phyloP scores from a whole-genome alignment of 2,113 vertebrate species.

The Peucedramus taeniatus region DNA sequence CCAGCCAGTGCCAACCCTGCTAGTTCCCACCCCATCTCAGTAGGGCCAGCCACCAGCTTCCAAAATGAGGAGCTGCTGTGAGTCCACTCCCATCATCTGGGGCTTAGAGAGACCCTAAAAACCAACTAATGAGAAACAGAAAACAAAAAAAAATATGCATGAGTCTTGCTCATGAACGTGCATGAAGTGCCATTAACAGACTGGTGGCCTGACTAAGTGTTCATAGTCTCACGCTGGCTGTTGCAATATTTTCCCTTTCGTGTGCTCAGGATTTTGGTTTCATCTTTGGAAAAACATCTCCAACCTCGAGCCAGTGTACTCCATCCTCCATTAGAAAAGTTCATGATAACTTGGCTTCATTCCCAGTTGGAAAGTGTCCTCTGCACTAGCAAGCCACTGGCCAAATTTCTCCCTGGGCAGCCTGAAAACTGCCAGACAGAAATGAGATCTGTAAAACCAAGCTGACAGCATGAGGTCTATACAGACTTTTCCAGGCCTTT shows the following conservation, averaged over 20 bases:
- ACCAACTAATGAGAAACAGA: neutral
- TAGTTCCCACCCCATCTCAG: neutral
- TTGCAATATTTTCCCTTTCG: neutral
- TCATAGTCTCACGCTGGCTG: fast-evolving
- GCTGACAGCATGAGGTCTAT: neutral
- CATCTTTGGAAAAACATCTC: neutral
- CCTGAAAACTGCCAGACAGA: slow-evolving; percentile 25
- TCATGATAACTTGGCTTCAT: neutral
- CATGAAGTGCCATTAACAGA: neutral
- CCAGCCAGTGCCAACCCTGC: neutral
- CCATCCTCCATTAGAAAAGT: neutral
- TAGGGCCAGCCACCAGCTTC: neutral
- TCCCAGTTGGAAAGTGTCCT: neutral
- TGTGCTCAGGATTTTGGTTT: neutral
- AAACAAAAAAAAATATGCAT: fast-evolving
- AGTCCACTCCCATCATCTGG: fast-evolving
- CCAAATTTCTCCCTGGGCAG: slow-evolving; percentile 41
- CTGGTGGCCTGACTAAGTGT: fast-evolving
- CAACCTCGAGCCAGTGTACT: neutral
- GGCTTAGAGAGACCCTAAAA: neutral
- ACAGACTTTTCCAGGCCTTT: slow-evolving; percentile 46
- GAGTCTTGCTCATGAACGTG: neutral
- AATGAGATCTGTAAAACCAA: slow-evolving; percentile 41
- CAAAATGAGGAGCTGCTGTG: fast-evolving
- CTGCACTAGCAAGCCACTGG: neutral